These are phyloP conservation scores for Oryzias curvinotus DNA, from an alignment of 2,113 vertebrate genomes.

Conservation along the genomic window DNA sequence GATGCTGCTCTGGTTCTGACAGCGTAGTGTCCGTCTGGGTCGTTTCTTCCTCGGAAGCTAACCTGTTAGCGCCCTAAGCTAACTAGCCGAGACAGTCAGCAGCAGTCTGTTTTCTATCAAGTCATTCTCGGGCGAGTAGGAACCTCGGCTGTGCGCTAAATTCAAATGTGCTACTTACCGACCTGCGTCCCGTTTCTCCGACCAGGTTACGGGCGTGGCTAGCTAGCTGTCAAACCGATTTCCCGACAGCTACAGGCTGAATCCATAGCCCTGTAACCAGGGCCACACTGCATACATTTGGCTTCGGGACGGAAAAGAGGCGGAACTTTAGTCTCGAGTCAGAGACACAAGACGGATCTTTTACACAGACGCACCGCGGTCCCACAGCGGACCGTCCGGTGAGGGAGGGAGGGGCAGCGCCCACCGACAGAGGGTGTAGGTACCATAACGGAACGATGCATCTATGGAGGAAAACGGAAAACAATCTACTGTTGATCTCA, in stretches of 20 bases:
- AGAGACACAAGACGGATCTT: constrained; percentile 35
- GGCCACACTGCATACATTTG: constrained; percentile 62
- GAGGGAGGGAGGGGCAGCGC: no score
- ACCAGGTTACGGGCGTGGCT: constrained; percentile 20
- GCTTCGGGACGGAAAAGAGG: constrained; percentile 28
- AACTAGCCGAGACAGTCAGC: constrained; percentile 41
- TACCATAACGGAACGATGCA: no score
- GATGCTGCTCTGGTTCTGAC: constrained; percentile 34
- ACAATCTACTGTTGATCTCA: no score
- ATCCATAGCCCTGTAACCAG: constrained; percentile 71
- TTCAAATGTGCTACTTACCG: constrained; percentile 48
- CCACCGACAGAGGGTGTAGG: no score
- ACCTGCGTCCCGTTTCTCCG: constrained; percentile 38
- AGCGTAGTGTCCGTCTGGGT: constrained; percentile 57
- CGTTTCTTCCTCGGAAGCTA: constrained; percentile 58
- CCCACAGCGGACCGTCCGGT: neutral
- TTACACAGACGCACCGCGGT: constrained; percentile 40
- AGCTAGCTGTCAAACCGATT: constrained; percentile 59
- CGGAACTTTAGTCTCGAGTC: constrained; percentile 54
- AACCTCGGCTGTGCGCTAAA: neutral
- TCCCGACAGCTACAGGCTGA: constrained; percentile 55
- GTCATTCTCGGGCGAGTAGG: neutral
- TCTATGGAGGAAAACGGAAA: no score
- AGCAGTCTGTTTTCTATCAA: constrained; percentile 12
- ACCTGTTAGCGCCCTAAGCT: constrained; percentile 39